These are phyloP conservation scores for Lophius piscatorius DNA, from an alignment of 2,113 vertebrate genomes.

Conservation along the genomic window DNA sequence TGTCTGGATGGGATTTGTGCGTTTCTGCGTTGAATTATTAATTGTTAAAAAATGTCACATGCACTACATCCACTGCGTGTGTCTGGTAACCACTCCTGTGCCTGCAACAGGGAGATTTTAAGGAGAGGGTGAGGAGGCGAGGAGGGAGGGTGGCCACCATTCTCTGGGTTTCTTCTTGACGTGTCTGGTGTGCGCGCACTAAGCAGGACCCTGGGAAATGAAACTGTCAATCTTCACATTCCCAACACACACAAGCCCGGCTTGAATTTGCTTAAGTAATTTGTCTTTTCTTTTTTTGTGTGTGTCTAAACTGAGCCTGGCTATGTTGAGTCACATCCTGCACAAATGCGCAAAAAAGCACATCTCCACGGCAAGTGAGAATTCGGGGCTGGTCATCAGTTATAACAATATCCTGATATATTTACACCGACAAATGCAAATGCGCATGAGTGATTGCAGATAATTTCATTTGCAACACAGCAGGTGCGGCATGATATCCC, in stretches of 20 bases:
- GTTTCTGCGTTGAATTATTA: too few relatives aligned
- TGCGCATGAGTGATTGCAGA: not conserved
- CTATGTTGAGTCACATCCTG: constrained; percentile 44
- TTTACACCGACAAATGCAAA: not conserved
- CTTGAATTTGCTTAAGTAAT: constrained; percentile 7
- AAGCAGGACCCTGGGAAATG: constrained; percentile 54
- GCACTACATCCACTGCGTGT: too few relatives aligned
- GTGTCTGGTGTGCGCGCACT: constrained; percentile 66
- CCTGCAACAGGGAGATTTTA: constrained; percentile 75
- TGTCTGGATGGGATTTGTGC: constrained; percentile 24
- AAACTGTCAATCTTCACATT: constrained; percentile 45
- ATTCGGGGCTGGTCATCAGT: constrained; percentile 42
- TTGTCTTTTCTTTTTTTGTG: not conserved
- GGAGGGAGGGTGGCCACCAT: constrained; percentile 30
- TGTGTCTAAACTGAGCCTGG: constrained; percentile 1
- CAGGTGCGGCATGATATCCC: too few relatives aligned
- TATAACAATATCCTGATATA: constrained; percentile 6
- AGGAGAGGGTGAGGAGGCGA: not conserved
- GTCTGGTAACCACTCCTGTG: too few relatives aligned
- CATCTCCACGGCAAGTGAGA: constrained; percentile 34
- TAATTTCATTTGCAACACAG: too few relatives aligned
- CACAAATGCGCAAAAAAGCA: constrained; percentile 66
- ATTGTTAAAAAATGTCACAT: too few relatives aligned
- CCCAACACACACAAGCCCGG: not conserved
- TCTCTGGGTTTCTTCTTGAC: constrained; percentile 71